Conservation (phyloP, 2,888 invertebrate species). For the Alentia gelatinosa region DNA sequence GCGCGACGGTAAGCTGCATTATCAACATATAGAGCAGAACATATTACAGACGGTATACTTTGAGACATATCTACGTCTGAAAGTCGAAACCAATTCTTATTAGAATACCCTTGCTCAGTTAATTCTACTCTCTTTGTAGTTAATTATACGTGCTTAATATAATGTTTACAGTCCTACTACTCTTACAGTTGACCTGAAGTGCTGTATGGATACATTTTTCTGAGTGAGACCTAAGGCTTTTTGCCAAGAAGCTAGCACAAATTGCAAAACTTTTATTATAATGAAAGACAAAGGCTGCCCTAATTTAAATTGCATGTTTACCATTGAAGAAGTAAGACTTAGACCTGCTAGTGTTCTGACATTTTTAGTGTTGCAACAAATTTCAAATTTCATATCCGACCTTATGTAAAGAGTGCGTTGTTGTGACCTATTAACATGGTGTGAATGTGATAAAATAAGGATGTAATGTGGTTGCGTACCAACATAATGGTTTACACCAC, state of each 20-base stretch:
- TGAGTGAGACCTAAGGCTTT: not conserved
- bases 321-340: not conserved
- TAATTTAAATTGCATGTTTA: not conserved
- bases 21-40: not conserved
- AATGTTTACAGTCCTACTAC: not conserved
- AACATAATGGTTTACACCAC: not conserved
- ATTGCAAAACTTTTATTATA: not conserved
- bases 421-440: not conserved
- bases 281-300: not conserved
- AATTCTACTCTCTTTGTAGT: not conserved
- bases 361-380: not conserved
- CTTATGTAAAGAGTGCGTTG: not conserved
- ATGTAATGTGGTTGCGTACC: not conserved
- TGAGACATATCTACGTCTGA: no score
- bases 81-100: not conserved
- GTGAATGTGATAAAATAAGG: not conserved
- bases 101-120: not conserved
- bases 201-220: not conserved
- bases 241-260: not conserved
- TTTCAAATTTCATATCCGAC: not conserved
- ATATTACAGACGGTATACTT: not conserved
- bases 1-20: not conserved
- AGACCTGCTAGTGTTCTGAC: not conserved
- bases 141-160: constrained; percentile 1
- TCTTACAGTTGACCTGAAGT: not conserved